Evolutionary conservation across 2,888 invertebrate genomes (phyloP).

Genomic region (Sminthurides aquaticus): DNA sequence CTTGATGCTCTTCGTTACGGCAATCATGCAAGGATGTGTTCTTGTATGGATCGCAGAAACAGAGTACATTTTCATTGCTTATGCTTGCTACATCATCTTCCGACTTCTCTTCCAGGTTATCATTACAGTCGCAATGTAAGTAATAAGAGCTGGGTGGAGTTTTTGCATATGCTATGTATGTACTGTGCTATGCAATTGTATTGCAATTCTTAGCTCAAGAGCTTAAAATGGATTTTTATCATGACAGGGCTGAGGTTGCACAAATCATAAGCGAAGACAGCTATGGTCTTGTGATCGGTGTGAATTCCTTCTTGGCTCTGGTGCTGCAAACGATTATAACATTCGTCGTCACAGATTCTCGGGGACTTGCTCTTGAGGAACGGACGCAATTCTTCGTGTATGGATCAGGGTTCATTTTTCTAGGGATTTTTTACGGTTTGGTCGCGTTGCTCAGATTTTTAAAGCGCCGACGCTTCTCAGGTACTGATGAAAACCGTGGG

Average conservation of each 20-base stretch:
- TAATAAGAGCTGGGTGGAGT: too few species aligned
- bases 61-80: slow-evolving; percentile 58
- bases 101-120: slow-evolving; percentile 71
- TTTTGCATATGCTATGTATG: too few species aligned
- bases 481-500: too few species aligned
- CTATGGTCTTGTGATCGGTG: slow-evolving; percentile 82
- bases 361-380: slow-evolving; percentile 46
- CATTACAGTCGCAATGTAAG: slow-evolving; percentile 65
- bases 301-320: slow-evolving; percentile 76
- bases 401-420: slow-evolving; percentile 59
- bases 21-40: slow-evolving; percentile 49
- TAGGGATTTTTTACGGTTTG: slow-evolving; percentile 54
- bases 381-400: slow-evolving; percentile 61
- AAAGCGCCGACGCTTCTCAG: too few species aligned
- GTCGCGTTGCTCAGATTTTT: too few species aligned
- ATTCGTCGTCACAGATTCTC: slow-evolving; percentile 53
- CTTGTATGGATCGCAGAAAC: slow-evolving; percentile 54
- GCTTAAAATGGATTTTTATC: too few species aligned
- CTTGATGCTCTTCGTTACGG: slow-evolving; percentile 49
- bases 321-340: slow-evolving; percentile 71
- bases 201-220: too few species aligned
- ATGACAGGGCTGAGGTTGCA: neutral
- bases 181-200: too few species aligned
- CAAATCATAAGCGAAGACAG: slow-evolving; percentile 70
- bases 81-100: slow-evolving; percentile 66